A percentile compares a stretch with the other conserved stretches of the same genome.
Conservation (phyloP, 2,888 invertebrate genomes). For the Trichogramma evanescens region DNA sequence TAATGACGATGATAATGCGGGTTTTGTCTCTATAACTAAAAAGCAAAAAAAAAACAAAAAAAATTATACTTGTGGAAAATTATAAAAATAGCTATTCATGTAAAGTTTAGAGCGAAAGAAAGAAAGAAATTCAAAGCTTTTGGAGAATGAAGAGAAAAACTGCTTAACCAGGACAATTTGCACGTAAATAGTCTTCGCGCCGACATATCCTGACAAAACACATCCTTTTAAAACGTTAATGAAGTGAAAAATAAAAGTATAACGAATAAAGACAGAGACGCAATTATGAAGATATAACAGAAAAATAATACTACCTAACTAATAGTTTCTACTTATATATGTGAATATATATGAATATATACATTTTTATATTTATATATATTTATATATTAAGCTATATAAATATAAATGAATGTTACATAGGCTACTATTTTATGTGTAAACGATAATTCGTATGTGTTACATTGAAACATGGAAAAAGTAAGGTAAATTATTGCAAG, state of each 20-base stretch:
- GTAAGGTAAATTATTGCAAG: constrained; percentile 28
- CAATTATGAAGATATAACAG: too few species aligned
- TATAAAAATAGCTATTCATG: too few species aligned
- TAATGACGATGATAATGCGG: too few species aligned
- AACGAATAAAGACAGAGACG: too few species aligned
- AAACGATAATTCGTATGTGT: constrained; percentile 37
- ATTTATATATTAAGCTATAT: constrained; percentile 9
- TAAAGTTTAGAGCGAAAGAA: not conserved
- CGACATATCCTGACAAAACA: constrained; percentile 46
- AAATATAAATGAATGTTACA: constrained; percentile 28
- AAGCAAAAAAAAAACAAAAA: not conserved
- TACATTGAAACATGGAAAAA: not conserved
- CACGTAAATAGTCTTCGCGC: constrained; percentile 41
- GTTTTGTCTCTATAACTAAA: constrained; percentile 2
- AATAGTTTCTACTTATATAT: constrained; percentile 37
- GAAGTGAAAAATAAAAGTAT: constrained; percentile 26
- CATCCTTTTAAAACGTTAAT: constrained; percentile 42
- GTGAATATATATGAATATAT: constrained; percentile 25
- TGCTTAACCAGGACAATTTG: constrained; percentile 16
- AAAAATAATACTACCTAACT: constrained; percentile 37
- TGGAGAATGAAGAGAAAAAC: constrained; percentile 11
- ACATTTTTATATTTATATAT: too few species aligned
- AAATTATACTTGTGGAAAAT: too few species aligned
- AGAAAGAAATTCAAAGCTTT: not conserved
- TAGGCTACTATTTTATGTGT: constrained; percentile 42